phyloP scores from a whole-genome alignment of 2,113 vertebrate species.

The Thymallus thymallus region DNA sequence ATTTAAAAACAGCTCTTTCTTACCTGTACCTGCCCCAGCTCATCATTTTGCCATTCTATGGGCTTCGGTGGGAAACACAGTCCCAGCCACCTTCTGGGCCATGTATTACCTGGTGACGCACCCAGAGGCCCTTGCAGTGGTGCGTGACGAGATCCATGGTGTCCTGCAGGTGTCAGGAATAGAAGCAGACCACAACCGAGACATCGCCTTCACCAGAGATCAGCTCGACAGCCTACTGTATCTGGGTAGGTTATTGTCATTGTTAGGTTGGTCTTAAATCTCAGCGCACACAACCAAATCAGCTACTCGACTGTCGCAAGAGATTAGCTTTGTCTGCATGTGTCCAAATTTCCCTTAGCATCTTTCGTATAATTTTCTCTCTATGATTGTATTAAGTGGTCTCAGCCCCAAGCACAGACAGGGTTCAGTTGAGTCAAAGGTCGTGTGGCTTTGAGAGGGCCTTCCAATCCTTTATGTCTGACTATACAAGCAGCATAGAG shows the following conservation, averaged over 20 bases:
- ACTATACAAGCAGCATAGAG: not conserved
- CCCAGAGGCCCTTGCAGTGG: conserved; percentile 77
- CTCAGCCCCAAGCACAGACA: no score
- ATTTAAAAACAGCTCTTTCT: no score
- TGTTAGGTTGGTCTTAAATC: not conserved
- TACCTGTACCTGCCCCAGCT: conserved; percentile 70
- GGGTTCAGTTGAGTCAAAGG: no score
- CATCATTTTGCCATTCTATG: conserved; percentile 94
- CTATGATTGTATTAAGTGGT: no score
- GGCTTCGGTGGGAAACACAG: conserved; percentile 90
- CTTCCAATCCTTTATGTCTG: not conserved
- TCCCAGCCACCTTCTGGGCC: conserved; percentile 87
- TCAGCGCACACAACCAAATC: no score
- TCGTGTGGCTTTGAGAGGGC: no score
- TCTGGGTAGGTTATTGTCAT: not conserved
- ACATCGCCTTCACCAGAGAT: conserved; percentile 76
- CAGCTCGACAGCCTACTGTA: conserved; percentile 83
- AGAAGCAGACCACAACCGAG: conserved; percentile 53
- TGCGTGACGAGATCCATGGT: conserved; percentile 82
- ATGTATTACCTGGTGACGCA: conserved; percentile 85
- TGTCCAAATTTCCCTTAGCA: no score
- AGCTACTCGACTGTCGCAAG: no score
- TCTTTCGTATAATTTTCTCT: no score
- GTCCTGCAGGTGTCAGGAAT: conserved; percentile 69
- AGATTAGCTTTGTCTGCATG: no score